Conservation (phyloP, 53 echinoderm and acorn worm genomes). For the Holothuria scabra region DNA sequence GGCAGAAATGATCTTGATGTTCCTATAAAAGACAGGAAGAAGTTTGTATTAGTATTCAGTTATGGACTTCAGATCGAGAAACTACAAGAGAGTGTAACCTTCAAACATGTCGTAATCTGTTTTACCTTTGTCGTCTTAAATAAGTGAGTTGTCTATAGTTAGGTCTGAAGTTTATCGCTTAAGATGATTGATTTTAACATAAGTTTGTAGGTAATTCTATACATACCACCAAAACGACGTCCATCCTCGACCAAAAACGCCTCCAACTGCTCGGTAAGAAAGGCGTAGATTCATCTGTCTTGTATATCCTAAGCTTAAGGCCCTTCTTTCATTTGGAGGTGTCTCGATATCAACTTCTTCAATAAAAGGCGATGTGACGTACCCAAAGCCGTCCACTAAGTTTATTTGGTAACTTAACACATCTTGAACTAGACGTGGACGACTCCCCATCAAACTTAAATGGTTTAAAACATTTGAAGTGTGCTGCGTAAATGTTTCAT, state of each 20-base stretch:
- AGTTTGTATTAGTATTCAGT: no score
- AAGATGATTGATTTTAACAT: no score
- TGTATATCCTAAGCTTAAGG: background rate
- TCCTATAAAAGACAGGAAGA: no score
- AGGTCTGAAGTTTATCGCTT: no score
- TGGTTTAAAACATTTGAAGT: constrained; percentile 23
- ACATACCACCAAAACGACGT: constrained; percentile 47
- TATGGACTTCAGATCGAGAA: no score
- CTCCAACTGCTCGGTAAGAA: constrained; percentile 32
- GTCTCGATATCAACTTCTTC: background rate
- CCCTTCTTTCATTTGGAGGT: background rate
- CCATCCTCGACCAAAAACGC: constrained; percentile 64
- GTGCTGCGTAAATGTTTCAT: constrained; percentile 19
- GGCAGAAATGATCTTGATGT: background rate
- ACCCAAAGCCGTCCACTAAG: constrained; percentile 23
- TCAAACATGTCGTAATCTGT: no score
- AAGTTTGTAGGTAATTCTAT: no score
- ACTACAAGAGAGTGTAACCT: no score
- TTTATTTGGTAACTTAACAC: constrained; percentile 4
- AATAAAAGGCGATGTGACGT: background rate
- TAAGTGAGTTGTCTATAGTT: no score
- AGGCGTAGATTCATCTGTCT: constrained; percentile 9
- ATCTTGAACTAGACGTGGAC: background rate
- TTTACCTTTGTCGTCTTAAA: no score
- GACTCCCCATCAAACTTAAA: background rate